phyloP scores from a whole-genome alignment of 1,140 invertebrate species.

The Lepidurus apus region DNA sequence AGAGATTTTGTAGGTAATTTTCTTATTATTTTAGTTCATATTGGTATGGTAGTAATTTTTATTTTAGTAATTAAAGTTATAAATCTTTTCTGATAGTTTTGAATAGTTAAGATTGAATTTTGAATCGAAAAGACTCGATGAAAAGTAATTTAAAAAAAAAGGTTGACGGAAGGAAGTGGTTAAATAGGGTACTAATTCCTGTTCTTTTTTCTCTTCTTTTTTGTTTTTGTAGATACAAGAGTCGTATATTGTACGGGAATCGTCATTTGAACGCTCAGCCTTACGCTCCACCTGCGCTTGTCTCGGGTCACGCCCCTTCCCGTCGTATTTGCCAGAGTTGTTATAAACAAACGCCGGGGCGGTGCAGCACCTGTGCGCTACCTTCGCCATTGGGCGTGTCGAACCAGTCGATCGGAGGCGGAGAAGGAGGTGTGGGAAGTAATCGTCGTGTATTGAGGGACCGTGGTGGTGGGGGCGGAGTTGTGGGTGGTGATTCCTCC shows the following conservation, averaged over 20 bases:
- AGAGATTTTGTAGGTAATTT: no score
- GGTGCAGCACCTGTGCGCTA: neutral
- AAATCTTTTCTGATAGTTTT: no score
- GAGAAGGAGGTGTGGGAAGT: neutral
- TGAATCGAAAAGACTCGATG: no score
- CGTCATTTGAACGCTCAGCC: slow-evolving; percentile 13
- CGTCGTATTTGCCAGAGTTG: slow-evolving; percentile 9
- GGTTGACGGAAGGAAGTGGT: no score
- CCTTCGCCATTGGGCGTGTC: neutral
- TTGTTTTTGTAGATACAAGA: slow-evolving; percentile 14
- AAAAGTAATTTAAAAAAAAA: no score
- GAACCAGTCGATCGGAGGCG: neutral
- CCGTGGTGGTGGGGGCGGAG: neutral
- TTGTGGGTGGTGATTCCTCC: neutral
- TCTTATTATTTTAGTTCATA: no score
- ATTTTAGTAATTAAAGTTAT: no score
- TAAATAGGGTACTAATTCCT: no score
- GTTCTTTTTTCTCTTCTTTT: neutral
- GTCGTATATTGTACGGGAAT: slow-evolving; percentile 14
- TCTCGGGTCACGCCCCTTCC: slow-evolving; percentile 1
- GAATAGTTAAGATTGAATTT: no score
- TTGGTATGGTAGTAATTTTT: no score
- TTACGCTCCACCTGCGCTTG: neutral
- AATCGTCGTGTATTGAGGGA: slow-evolving; percentile 7
- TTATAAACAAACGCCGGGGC: neutral